Evolutionary conservation across 1,140 invertebrate species (phyloP), one percentile per base, ranked within the genome.

Genomic region (Pemphigus obesinymphae): DNA sequence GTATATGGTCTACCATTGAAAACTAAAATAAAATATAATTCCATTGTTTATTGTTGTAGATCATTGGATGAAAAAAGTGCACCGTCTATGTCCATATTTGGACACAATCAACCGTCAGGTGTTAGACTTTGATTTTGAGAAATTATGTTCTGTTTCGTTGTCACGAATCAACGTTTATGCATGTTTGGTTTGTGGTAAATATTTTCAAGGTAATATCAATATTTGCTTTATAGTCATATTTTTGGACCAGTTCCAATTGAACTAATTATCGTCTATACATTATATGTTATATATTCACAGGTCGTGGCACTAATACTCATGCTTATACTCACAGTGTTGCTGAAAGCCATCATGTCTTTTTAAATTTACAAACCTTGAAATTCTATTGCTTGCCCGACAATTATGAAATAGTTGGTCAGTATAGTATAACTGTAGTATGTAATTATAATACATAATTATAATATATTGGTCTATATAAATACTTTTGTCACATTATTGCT

Each of bases 51-150:
- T 17, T 58, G 34, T 76, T 58, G 20, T 37, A 76, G 73, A 58
- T 23, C 63, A 58, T 26, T 80, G 76, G 76, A 45, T 34, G 23
- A 80, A 80, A 63, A 80, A 80, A 63, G 40, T 45, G 15, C 50
- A 80, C 68, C 86, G 89, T 43, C 82, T 89, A 37, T 99, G 97
- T 87, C 97, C 97, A 2, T 99, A 99, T 87, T 88, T 99, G 83
- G 97, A 99, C 86, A 98, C 97, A 23, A 99, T 99, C 63, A 98
- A 99, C 88, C 90, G 97, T 72, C 96, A 97, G 86, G 92, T 99
- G 84, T 88, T 99, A 72, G 98, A 99, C 89, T 99, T 99, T 90
- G 98, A 99, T 89, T 99, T 99, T 90, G 98, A 99, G 87, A 99
- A 99, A 87, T 88, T 99, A 5, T 99, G 98, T 87, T 99, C 97